Conservation (phyloP, 2,113 vertebrate genomes). For the Brachypteracias leptosomus region DNA sequence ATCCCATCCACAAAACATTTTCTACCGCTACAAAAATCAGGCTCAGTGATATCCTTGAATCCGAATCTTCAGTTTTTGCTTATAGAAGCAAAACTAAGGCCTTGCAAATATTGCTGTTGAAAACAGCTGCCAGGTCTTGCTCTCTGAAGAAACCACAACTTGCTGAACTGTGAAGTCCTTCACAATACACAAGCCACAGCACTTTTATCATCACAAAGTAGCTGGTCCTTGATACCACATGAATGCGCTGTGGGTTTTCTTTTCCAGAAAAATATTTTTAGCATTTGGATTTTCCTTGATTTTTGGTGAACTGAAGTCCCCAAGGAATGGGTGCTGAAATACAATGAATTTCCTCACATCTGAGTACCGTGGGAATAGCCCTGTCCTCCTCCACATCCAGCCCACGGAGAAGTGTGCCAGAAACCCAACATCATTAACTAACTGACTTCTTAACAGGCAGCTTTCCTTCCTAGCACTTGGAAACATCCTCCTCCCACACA, state of each 20-base stretch:
- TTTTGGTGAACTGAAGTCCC: neutral
- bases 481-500: constrained; percentile 9
- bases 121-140: neutral
- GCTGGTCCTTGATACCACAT: neutral
- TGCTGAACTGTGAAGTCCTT: neutral
- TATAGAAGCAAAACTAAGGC: neutral
- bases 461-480: neutral
- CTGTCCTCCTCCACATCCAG: neutral
- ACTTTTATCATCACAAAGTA: neutral
- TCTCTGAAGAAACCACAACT: neutral
- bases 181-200: neutral
- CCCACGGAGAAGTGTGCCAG: neutral
- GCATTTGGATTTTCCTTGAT: neutral
- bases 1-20: neutral
- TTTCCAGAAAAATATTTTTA: neutral
- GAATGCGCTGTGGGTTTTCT: neutral
- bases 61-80: neutral
- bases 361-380: neutral
- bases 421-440: neutral
- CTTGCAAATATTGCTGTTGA: neutral
- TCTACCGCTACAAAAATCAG: neutral
- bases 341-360: neutral
- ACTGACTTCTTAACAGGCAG: neutral
- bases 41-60: neutral
- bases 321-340: neutral